Evolutionary conservation across 2,797 vertebrate genomes (phyloP).

Genomic region (Lepilemur septentrionalis): DNA sequence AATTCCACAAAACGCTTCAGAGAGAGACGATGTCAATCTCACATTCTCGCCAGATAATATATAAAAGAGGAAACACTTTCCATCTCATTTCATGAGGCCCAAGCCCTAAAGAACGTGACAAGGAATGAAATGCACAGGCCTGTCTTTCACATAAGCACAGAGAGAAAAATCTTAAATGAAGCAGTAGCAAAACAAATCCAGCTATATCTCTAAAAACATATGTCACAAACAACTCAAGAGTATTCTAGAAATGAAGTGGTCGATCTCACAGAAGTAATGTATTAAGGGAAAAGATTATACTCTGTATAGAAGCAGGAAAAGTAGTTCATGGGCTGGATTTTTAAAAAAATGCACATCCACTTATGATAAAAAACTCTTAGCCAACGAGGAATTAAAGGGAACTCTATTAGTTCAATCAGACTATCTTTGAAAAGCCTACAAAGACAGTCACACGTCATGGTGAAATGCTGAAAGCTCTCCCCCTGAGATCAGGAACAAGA

Average conservation of each 20-base stretch:
- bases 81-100: background rate
- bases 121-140: background rate
- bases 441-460: background rate
- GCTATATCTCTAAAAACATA: background rate
- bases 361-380: background rate
- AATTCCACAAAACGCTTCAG: background rate
- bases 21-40: background rate
- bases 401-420: background rate
- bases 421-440: background rate
- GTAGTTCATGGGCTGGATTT: background rate
- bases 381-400: background rate
- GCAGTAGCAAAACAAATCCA: background rate
- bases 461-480: background rate
- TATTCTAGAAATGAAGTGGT: background rate
- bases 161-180: background rate
- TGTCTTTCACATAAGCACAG: background rate
- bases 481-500: background rate
- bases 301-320: background rate
- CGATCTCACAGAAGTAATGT: background rate
- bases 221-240: background rate
- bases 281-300: background rate
- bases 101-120: background rate
- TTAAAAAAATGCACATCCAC: background rate
- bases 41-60: background rate
- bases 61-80: background rate